These are phyloP conservation scores for Drosophila tanythrix DNA, from an alignment of 2,888 invertebrate species.

Conservation along the genomic window DNA sequence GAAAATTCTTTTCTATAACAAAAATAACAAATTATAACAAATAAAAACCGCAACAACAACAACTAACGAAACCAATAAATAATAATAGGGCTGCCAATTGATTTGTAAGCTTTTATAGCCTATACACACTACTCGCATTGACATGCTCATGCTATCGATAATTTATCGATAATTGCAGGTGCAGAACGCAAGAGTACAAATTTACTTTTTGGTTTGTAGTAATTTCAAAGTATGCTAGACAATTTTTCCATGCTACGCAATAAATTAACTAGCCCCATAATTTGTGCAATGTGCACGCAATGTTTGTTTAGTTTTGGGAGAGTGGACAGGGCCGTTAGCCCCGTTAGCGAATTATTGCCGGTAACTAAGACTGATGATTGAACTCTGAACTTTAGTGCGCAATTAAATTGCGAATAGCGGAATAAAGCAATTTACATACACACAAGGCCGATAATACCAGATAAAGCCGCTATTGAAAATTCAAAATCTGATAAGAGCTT, in stretches of 20 bases:
- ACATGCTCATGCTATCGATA: constrained; percentile 31
- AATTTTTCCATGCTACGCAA: background rate
- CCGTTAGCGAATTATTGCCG: constrained; percentile 40
- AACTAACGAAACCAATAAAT: constrained; percentile 68
- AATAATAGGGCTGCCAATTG: constrained; percentile 56
- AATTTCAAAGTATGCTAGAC: background rate
- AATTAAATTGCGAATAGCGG: constrained; percentile 19
- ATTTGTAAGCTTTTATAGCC: constrained; percentile 1
- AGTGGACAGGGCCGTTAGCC: constrained; percentile 45
- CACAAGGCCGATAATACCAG: constrained; percentile 19
- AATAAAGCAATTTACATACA: constrained; percentile 18
- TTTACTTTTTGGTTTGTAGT: background rate
- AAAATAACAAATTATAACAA: constrained; percentile 65
- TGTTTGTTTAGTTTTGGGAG: constrained; percentile 3
- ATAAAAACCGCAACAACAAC: constrained; percentile 69
- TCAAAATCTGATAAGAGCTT: constrained; percentile 37
- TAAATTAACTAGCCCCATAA: background rate
- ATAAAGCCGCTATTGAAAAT: constrained; percentile 52
- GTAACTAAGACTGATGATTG: constrained; percentile 34
- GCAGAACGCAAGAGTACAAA: background rate
- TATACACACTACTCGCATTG: background rate
- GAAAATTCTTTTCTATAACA: constrained; percentile 44
- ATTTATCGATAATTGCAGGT: constrained; percentile 26
- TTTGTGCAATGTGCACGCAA: background rate
- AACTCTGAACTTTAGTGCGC: constrained; percentile 60